Evolutionary conservation across 2,888 invertebrate species (phyloP), one percentile per base, ranked within the genome.

Genomic region (Eucera pruinosa): DNA sequence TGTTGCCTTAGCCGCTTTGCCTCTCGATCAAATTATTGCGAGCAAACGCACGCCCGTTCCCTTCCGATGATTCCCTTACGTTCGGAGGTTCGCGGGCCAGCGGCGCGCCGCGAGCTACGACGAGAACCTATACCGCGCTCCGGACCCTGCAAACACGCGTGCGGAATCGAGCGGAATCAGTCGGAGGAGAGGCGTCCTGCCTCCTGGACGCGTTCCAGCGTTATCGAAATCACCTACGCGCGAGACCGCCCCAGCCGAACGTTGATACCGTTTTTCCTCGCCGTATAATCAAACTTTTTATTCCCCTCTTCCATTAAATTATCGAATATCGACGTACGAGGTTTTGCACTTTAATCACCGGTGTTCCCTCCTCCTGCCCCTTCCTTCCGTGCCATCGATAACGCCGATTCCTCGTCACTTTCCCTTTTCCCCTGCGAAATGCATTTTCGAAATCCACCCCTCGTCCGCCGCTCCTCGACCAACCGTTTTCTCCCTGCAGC

Each of bases 341-440:
- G 48, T 86, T 85, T 85, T 86, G 84, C 84, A 85, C 84, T 85
- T 82, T 84, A 84, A 83, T 72, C 82, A 68, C 39, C 71, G 61
- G 55, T 74, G 74, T 72, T 71, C 55, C 70, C 52, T 4, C 6
- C 50, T 39, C 57, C 18, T 23, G 15, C 68, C 36, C 57, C 57
- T 66, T 73, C 62, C 86, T 85, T 78, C 79, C 64, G 69, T 64
- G 62, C 67, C 81, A 68, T 81, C 81, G 81, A 81, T 79, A 80
- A 75, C 79, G 70, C 75, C 47, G 72, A 76, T 78, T 74, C 67
- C 15, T 57, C 77, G 57, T 73, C 78, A 68, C 76, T 78, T 75
- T 81, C 70, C 67, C 72, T 69, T 80, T 77, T 80, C 69, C 36
- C 60, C 23, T 3, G 61, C 71, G 27, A 57, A 80, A 75, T 52